Percentiles rank a stretch among this genome's conserved stretches.
phyloP scores from a whole-genome alignment of 35 echinoderm and acorn worm species.

The Anneissia japonica region DNA sequence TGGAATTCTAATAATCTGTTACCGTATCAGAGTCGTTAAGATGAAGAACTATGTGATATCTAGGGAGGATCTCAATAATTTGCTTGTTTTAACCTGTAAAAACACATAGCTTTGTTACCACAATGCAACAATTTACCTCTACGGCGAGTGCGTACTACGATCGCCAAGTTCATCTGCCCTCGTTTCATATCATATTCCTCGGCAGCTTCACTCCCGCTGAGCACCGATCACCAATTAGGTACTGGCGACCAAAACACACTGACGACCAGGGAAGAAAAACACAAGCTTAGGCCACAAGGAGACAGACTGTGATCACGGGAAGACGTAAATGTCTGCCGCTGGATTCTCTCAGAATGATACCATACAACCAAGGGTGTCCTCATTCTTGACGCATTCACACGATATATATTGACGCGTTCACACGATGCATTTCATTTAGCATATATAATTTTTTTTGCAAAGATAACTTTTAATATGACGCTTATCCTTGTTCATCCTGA shows the following conservation, averaged over 20 bases:
- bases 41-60: neutral
- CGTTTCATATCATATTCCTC: neutral
- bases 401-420: neutral
- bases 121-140: neutral
- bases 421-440: too few relatives aligned
- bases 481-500: constrained; percentile 11
- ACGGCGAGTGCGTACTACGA: neutral
- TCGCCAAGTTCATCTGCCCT: neutral
- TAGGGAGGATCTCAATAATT: neutral
- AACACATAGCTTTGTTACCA: neutral
- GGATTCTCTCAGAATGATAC: neutral
- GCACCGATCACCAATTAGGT: neutral
- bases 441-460: neutral
- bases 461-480: neutral
- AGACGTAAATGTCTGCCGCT: neutral
- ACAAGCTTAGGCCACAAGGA: neutral
- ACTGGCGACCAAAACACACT: neutral
- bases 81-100: neutral
- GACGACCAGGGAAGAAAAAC: neutral
- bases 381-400: neutral
- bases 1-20: neutral
- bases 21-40: neutral
- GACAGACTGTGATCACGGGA: neutral
- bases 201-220: neutral
- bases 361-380: neutral